Evolutionary conservation across 2,797 vertebrate genomes (phyloP).

Genomic region (Tenualosa ilisha): DNA sequence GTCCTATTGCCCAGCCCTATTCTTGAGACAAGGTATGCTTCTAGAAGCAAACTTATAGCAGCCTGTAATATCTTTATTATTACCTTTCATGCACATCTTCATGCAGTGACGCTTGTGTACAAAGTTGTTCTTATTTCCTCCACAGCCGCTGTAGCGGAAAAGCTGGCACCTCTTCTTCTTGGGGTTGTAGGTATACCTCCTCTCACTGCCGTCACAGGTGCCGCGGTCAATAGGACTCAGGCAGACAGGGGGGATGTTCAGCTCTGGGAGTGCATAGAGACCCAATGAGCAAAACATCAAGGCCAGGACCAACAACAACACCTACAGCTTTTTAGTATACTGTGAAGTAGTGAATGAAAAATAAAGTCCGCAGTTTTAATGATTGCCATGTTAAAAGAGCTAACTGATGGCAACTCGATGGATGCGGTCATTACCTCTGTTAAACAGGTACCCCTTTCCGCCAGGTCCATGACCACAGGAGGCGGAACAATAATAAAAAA

Average conservation of each 20-base stretch:
- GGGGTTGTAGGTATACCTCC: conserved; percentile 77
- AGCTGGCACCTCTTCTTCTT: conserved; percentile 68
- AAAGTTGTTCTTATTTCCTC: conserved; percentile 91
- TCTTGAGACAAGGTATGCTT: too few relatives aligned
- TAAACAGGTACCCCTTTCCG: too few relatives aligned
- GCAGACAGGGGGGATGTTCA: conserved; percentile 65
- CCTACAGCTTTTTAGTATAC: too few relatives aligned
- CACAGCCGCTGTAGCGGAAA: conserved; percentile 87
- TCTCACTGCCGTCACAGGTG: conserved; percentile 67
- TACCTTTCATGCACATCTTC: conserved; percentile 80
- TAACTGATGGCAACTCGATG: too few relatives aligned
- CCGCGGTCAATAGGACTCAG: conserved; percentile 69
- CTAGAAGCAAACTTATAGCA: neutral
- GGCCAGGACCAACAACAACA: neutral
- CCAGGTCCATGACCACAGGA: too few relatives aligned
- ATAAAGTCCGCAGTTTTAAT: too few relatives aligned
- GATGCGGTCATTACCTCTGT: too few relatives aligned
- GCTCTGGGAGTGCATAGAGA: conserved; percentile 56
- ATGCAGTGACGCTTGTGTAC: conserved; percentile 69
- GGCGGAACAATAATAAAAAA: too few relatives aligned
- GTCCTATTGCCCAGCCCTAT: too few relatives aligned
- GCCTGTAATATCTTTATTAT: neutral
- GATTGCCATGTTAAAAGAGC: too few relatives aligned
- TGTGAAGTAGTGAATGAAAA: too few relatives aligned
- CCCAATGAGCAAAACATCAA: neutral